phyloP scores from a whole-genome alignment of 2,888 invertebrate species.

The Metalampra italica region DNA sequence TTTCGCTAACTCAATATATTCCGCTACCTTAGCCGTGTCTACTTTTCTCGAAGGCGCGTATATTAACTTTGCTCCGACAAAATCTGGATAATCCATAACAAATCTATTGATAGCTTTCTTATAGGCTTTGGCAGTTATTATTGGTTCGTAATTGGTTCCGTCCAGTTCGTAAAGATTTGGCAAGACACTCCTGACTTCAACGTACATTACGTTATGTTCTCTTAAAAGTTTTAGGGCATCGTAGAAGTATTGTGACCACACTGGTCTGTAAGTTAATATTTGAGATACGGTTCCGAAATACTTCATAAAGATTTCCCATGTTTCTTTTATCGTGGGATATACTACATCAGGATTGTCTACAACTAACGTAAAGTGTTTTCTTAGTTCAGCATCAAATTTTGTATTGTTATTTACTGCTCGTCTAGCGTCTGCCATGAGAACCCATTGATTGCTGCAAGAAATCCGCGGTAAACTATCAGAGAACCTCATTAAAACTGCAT shows the following conservation, averaged over 20 bases:
- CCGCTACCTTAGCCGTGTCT: constrained; percentile 43
- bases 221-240: constrained; percentile 80
- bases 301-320: constrained; percentile 78
- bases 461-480: constrained; percentile 32
- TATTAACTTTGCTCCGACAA: constrained; percentile 83
- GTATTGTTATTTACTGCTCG: constrained; percentile 48
- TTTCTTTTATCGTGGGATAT: constrained; percentile 74
- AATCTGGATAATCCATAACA: constrained; percentile 78
- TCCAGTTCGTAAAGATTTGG: constrained; percentile 82
- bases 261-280: constrained; percentile 80
- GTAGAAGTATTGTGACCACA: constrained; percentile 82
- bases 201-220: constrained; percentile 83
- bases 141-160: constrained; percentile 73
- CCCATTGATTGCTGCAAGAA: constrained; percentile 57
- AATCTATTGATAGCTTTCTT: constrained; percentile 78
- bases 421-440: constrained; percentile 63
- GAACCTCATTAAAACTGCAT: constrained; percentile 38
- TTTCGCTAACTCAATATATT: constrained; percentile 59
- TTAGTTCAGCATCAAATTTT: constrained; percentile 72
- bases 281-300: constrained; percentile 76
- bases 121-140: constrained; percentile 79
- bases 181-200: constrained; percentile 83
- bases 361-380: constrained; percentile 75
- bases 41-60: constrained; percentile 80
- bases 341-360: constrained; percentile 59